Evolutionary conservation across 1,140 invertebrate species (phyloP), one percentile per base, ranked within the genome.

Genomic region (Ips typographus): DNA sequence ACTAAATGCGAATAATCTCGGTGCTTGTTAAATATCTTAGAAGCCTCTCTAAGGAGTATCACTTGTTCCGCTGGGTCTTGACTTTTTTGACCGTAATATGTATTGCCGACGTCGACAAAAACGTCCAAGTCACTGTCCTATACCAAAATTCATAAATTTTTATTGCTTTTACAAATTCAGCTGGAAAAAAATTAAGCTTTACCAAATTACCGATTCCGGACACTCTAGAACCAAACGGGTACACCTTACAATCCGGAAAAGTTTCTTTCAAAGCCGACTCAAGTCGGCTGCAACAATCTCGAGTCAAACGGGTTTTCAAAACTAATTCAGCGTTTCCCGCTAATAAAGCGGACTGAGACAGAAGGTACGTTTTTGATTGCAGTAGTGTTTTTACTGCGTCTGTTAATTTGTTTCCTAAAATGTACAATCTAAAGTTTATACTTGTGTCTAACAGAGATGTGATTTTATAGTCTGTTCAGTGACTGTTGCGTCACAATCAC

Each of bases 211-310:
- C 80, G 44, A 83, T 68, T 4, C 81, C 80, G 6, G 81, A 77
- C 38, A 82, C 72, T 57, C 83, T 79, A 3, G 84, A 85, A 52
- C 84, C 84, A 75, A 84, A 84, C 38, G 76, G 73, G 73, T 83
- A 78, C 40, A 78, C 80, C 73, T 73, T 72, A 65, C 77, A 78
- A 7, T 59, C 53, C 2, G 71, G 60, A 67, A 70, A 75, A 5
- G 65, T 37, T 44, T 58, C 65, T 3, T 8, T 36, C 22, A 78
- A 65, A 36, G 64, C 70, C 22, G 49, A 40, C 66, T 76, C 69
- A 42, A 79, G 58, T 47, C 68, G 68, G 4, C 65, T 36, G 64
- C 74, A 77, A 70, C 76, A 76, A 40, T 75, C 40, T 36, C n/a
- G 36, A 39, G 73, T 71, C 8, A 72, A 60, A 44, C 65, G 51